Evolutionary conservation across 2,888 invertebrate species (phyloP), one percentile per base, ranked within the genome.

Genomic region (Slavum lentiscoides): DNA sequence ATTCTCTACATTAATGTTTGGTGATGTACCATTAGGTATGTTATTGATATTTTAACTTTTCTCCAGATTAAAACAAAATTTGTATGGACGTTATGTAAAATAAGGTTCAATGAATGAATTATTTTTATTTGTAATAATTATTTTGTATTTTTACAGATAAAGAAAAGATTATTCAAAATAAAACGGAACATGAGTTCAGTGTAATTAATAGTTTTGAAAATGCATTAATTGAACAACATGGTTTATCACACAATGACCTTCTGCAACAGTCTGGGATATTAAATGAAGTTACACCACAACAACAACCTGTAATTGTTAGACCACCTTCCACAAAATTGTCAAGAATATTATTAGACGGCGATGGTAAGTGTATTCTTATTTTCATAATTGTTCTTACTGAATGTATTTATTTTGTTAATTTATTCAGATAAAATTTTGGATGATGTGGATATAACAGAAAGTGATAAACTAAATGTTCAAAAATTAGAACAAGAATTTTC

Each of bases 151-250:
- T 23, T 30, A 2, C 85, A 86, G 82, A 85, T 84, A 84, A 87
- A 84, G 86, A 85, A 83, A 83, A 84, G 67, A 21, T 17, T 21
- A 19, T 55, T 70, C 62, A 69, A 55, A n/a, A 58, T 49, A 85
- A 85, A 39, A 85, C 84, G 82, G 82, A 85, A 59, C 86, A 87
- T 39, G 85, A 87, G 19, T 85, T 77, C 11, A 70, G 39, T 70
- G 69, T 70, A 37, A 70, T 77, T 0, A 77, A 77, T 55, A 77
- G 39, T 70, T 62, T 77, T 62, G 77, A 49, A 13, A 15, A 21
- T 37, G 62, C 30, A 39, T 70, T 70, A 55, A 69, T 69, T 55
- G 70, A 84, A 7, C 85, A 85, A 73, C 83, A 82, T 55, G 13
- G 74, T 67, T 53, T 82, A 30, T 37, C 69, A n/a, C 70, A 77